A percentile compares a stretch with the other conserved stretches of the same genome.
phyloP scores from a whole-genome alignment of 2,888 invertebrate species.

The Dryocosmus kuriphilus region DNA sequence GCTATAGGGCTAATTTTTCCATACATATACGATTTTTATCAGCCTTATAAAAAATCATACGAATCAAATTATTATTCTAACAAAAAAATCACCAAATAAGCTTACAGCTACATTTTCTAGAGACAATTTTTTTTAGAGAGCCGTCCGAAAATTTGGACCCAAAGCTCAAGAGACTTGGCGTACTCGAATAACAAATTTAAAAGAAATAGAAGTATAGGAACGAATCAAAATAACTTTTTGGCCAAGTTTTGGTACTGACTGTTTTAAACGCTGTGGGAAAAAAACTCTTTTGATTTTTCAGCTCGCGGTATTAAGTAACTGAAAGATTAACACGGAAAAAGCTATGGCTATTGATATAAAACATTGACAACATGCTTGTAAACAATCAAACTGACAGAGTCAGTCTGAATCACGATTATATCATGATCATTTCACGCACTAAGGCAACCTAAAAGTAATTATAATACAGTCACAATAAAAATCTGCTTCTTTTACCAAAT shows the following conservation, averaged over 20 bases:
- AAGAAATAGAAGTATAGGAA: background rate
- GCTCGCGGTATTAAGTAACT: background rate
- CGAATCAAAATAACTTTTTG: conserved; percentile 5
- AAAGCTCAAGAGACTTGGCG: background rate
- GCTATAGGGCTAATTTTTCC: background rate
- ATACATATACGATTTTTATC: background rate
- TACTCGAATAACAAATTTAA: background rate
- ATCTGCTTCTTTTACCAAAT: conserved; percentile 19
- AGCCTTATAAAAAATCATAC: background rate
- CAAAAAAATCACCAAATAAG: background rate
- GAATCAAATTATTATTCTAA: background rate
- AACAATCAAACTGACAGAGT: conserved; percentile 2
- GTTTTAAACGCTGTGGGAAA: background rate
- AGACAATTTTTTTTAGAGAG: background rate
- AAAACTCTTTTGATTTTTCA: conserved; percentile 25
- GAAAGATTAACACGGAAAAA: background rate
- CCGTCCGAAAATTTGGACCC: background rate
- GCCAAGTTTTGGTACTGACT: background rate
- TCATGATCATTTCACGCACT: background rate
- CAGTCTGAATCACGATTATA: background rate
- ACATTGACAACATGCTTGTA: conserved; percentile 9
- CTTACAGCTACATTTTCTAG: background rate
- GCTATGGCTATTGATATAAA: conserved; percentile 17
- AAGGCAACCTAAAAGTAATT: conserved; percentile 12
- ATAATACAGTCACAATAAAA: conserved; percentile 28